A percentile compares a stretch with the other conserved stretches of the same genome.
These are phyloP conservation scores for Theristus sp. DNA, from an alignment of 2,888 invertebrate genomes.

Conservation along the genomic window DNA sequence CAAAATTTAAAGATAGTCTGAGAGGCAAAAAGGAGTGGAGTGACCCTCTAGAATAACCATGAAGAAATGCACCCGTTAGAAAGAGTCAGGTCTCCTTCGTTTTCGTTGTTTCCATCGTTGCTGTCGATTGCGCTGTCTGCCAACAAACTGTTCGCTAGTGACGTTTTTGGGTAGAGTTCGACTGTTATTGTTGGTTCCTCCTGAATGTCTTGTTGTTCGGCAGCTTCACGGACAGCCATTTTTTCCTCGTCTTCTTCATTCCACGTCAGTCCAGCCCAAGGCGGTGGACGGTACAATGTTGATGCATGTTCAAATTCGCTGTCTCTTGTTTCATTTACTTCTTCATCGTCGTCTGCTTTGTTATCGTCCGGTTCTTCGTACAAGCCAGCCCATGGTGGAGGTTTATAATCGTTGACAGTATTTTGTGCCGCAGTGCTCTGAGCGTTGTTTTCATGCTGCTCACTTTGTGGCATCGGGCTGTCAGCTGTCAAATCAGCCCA, in stretches of 20 bases:
- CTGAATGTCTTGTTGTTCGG: background rate
- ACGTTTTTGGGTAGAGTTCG: background rate
- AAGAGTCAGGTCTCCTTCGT: too few species aligned
- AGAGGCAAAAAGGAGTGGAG: too few species aligned
- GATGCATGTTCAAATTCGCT: too few species aligned
- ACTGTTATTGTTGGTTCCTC: background rate
- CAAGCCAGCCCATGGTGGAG: background rate
- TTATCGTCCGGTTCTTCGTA: background rate
- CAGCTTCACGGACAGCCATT: too few species aligned
- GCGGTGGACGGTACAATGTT: background rate
- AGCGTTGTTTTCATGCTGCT: too few species aligned
- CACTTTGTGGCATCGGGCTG: too few species aligned
- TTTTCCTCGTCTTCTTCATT: background rate
- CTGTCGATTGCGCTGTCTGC: background rate
- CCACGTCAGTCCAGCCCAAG: background rate
- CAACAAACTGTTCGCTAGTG: background rate
- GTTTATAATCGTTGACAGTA: background rate
- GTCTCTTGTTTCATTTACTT: background rate
- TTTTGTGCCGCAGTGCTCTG: too few species aligned
- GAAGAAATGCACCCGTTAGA: too few species aligned
- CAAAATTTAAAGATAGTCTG: too few species aligned
- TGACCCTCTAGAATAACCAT: too few species aligned
- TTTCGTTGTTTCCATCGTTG: background rate
- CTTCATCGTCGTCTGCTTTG: background rate
- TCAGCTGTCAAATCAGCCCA: too few species aligned